phyloP scores from a whole-genome alignment of 2,888 invertebrate species.

The Platypus cylindrus region DNA sequence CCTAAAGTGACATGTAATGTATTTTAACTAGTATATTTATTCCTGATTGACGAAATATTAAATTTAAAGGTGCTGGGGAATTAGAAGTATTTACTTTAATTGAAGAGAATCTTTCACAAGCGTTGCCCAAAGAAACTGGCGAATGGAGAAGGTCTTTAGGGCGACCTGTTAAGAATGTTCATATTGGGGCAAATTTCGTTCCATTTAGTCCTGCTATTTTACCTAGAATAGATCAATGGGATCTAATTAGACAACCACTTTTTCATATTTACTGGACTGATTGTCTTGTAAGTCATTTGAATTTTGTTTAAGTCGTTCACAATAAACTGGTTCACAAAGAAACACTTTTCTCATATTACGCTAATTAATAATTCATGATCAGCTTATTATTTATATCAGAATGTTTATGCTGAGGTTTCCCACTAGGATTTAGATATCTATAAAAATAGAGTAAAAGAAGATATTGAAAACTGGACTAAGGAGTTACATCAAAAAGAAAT shows the following conservation, averaged over 20 bases:
- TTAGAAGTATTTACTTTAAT: conserved; percentile 72
- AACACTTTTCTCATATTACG: no score
- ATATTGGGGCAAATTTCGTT: conserved; percentile 67
- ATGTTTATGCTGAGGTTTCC: conserved; percentile 2
- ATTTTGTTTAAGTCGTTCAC: conserved; percentile 3
- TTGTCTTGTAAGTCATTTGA: conserved; percentile 74
- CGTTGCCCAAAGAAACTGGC: conserved; percentile 74
- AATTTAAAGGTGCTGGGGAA: conserved; percentile 57
- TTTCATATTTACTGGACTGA: conserved; percentile 93
- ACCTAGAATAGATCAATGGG: conserved; percentile 56
- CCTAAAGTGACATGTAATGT: conserved; percentile 66
- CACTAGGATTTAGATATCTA: conserved; percentile 91
- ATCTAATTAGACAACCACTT: conserved; percentile 76
- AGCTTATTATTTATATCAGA: neutral
- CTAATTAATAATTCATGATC: no score
- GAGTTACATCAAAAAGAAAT: conserved; percentile 61
- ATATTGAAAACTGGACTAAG: conserved; percentile 79
- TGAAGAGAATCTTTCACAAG: conserved; percentile 61
- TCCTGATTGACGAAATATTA: neutral
- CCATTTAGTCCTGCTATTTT: conserved; percentile 65
- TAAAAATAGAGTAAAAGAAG: conserved; percentile 75
- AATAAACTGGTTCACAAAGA: neutral
- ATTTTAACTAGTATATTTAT: conserved; percentile 22
- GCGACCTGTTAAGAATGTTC: conserved; percentile 71
- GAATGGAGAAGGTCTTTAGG: conserved; percentile 91